These are phyloP conservation scores for Xiphophorus birchmanni DNA, from an alignment of 2,797 vertebrate species.

Conservation along the genomic window DNA sequence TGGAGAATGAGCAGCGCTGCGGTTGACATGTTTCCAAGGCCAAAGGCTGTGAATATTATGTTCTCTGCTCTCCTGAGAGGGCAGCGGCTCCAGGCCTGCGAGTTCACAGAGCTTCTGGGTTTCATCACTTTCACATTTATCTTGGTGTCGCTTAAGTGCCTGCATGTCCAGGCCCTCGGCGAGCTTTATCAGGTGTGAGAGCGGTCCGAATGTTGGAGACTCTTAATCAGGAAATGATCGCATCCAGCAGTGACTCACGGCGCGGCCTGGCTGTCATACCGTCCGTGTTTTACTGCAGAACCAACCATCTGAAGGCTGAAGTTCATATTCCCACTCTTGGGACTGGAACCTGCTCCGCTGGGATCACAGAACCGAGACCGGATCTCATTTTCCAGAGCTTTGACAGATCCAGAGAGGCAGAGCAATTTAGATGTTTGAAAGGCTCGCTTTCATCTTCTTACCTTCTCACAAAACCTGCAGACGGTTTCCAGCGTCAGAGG, in stretches of 20 bases:
- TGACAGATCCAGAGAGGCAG: slow-evolving; percentile 69
- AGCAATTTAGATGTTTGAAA: slow-evolving; percentile 74
- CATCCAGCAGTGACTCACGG: slow-evolving; percentile 72
- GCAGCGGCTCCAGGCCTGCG: slow-evolving; percentile 47
- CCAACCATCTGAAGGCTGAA: slow-evolving; percentile 64
- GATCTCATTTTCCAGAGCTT: slow-evolving; percentile 62
- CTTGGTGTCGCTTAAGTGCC: slow-evolving; percentile 67
- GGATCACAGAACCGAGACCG: slow-evolving; percentile 59
- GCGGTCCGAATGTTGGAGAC: slow-evolving; percentile 48
- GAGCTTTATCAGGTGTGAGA: slow-evolving; percentile 75
- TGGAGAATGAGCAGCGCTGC: slow-evolving; percentile 53
- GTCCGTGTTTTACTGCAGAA: slow-evolving; percentile 59
- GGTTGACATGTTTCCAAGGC: slow-evolving; percentile 68
- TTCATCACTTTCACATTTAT: slow-evolving; percentile 80
- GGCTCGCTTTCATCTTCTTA: slow-evolving; percentile 71
- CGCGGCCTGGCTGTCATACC: slow-evolving; percentile 65
- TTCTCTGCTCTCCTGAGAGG: slow-evolving; percentile 63
- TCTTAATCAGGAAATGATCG: slow-evolving; percentile 75
- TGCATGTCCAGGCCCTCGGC: slow-evolving; percentile 63
- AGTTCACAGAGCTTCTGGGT: slow-evolving; percentile 71
- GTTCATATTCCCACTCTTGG: slow-evolving; percentile 55
- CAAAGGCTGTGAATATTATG: slow-evolving; percentile 65
- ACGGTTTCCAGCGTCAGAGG: slow-evolving; percentile 60
- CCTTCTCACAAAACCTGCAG: slow-evolving; percentile 58
- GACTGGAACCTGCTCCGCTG: slow-evolving; percentile 57